A percentile compares a stretch with the other conserved stretches of the same genome.
These are phyloP conservation scores for Malurus alboscapulatus DNA, from an alignment of 2,113 vertebrate species.

Conservation along the genomic window DNA sequence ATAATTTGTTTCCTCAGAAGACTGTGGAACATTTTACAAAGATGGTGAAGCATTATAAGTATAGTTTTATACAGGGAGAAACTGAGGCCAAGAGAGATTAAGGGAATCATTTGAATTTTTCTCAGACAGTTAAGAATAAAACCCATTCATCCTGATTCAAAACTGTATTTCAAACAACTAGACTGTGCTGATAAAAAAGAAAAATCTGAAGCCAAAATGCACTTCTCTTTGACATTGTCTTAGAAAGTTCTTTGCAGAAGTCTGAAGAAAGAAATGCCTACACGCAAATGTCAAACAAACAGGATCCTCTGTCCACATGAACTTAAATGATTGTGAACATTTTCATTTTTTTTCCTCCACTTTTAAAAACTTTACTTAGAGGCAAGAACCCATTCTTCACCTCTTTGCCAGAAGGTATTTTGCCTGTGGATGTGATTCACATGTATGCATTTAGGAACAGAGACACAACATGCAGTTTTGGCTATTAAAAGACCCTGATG, in stretches of 20 bases:
- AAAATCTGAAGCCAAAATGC: background rate
- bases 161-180: background rate
- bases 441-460: background rate
- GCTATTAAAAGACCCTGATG: background rate
- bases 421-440: background rate
- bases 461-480: background rate
- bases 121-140: background rate
- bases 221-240: background rate
- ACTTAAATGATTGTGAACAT: background rate
- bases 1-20: constrained; percentile 31
- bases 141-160: background rate
- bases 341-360: background rate
- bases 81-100: constrained; percentile 1
- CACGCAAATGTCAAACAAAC: background rate
- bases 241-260: background rate
- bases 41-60: background rate
- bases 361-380: background rate
- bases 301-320: background rate
- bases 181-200: background rate
- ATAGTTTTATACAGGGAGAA: background rate
- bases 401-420: background rate
- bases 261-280: background rate
- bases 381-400: background rate
- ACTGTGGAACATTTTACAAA: constrained; percentile 3
- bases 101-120: constrained; percentile 4